Base-by-base conservation (phyloP, 2,888 invertebrate species). In the Oligia latruncula region DNA sequence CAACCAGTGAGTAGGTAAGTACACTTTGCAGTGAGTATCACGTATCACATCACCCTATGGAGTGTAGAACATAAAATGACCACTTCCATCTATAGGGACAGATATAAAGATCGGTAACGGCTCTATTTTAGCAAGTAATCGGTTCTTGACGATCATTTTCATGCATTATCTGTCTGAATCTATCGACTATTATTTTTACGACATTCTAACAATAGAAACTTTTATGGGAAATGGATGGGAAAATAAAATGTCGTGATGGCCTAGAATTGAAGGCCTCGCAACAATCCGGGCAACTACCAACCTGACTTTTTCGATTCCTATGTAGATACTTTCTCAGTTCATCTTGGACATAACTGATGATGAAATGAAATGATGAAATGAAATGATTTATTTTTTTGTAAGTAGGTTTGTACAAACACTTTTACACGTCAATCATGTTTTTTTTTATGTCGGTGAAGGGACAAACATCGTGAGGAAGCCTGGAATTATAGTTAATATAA, bases 131-230 rank as follows among this genome's bases (percentile, higher is more conserved):
- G 83, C 79, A 88, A 89, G 90, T 93, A 93, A 95, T 95, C 92
- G 93, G 91, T 93, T 93, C 89, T 92, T 93, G 91, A 93, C 90
- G 93, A 93, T 91, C 88, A 87, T 89, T 85, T 87, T 88, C 87
- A 89, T 89, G 91, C 92, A 91, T 93, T 92, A 93, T 90, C 67
- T 74, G 92, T 89, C 64, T 68, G 84, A 92, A 91, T 95, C 94
- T 94, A 95, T 94, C 86, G 93, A 90, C 93, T 91, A 90, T 93
- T 93, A 92, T 77, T 85, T 88, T 88, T 84, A 87, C 81, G 82
- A 82, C 75, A 65, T 77, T 71, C 83, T 87, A 75, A 76, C 73
- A 85, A 79, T 77, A 73, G 49, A 58, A 64, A 66, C 49, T 55
- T 67, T 77, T 77, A 78, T 15, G 72, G 73, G 66, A 82, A 89